Percentiles rank a stretch among this genome's conserved stretches.
Conservation (phyloP, 2,113 vertebrate species). For the Tetraodon nigroviridis region DNA sequence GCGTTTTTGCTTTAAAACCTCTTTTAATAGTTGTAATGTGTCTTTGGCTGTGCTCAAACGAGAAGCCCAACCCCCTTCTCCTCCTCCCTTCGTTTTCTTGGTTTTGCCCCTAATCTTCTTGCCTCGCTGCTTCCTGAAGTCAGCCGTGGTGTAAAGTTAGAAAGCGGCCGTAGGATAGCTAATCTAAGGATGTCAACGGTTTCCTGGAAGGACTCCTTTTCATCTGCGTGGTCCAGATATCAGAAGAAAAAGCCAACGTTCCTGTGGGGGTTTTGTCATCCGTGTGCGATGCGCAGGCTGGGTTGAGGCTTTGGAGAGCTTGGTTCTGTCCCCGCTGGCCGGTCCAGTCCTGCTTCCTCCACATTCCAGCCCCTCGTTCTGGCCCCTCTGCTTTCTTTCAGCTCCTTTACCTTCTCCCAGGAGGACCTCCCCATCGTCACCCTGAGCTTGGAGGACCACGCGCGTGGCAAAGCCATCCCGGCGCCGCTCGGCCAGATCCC, state of each 20-base stretch:
- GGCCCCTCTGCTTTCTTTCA: slow-evolving; percentile 14
- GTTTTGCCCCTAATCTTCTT: too few species aligned
- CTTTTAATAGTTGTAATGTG: too few species aligned
- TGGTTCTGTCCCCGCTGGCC: slow-evolving; percentile 34
- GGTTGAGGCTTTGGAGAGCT: slow-evolving; percentile 8
- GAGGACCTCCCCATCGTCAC: slow-evolving; percentile 2
- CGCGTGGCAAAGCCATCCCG: background rate
- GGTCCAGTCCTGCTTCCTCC: slow-evolving; percentile 12
- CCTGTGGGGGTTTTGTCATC: background rate
- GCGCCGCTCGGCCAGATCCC: slow-evolving; percentile 29
- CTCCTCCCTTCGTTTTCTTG: too few species aligned
- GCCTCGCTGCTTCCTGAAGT: too few species aligned
- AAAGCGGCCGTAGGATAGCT: too few species aligned
- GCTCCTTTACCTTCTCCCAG: slow-evolving; percentile 21
- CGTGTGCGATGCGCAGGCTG: too few species aligned
- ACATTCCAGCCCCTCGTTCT: slow-evolving; percentile 19
- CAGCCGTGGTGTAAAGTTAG: too few species aligned
- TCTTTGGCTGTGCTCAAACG: too few species aligned
- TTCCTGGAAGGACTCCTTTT: background rate
- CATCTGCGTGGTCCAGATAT: background rate
- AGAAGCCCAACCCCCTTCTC: too few species aligned
- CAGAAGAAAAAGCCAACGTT: background rate
- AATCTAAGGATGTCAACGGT: too few species aligned
- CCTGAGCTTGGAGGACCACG: background rate
- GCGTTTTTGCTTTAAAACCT: too few species aligned